Evolutionary conservation across 2,797 vertebrate genomes (phyloP).

Genomic region (Valencia hispanica): DNA sequence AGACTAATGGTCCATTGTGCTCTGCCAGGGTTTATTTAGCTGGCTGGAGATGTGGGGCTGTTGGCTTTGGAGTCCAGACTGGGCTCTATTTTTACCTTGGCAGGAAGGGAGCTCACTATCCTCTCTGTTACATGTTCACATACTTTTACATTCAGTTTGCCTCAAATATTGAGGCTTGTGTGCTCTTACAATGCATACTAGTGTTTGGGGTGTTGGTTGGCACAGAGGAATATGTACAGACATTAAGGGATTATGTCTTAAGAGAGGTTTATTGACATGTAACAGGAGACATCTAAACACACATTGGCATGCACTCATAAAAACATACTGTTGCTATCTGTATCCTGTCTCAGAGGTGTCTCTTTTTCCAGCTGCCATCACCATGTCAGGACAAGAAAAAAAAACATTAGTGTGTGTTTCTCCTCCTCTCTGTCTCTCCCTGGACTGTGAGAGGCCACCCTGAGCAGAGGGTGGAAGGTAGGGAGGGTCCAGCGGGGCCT

Average conservation of each 20-base stretch:
- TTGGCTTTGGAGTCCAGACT: constrained; percentile 56
- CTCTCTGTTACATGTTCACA: constrained; percentile 44
- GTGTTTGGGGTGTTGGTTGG: neutral
- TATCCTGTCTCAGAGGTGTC: constrained; percentile 46
- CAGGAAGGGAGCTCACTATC: constrained; percentile 51
- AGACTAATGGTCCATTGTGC: constrained; percentile 71
- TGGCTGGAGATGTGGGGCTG: constrained; percentile 46
- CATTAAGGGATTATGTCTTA: constrained; percentile 3
- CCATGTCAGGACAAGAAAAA: constrained; percentile 55
- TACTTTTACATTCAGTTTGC: constrained; percentile 21
- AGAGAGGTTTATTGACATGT: constrained; percentile 22
- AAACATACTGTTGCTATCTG: constrained; percentile 12
- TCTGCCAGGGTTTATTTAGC: constrained; percentile 72
- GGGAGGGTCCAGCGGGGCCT: constrained; percentile 71
- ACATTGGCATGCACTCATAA: constrained; percentile 21
- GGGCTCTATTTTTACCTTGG: constrained; percentile 72
- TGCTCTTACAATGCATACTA: neutral
- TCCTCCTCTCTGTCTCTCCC: constrained; percentile 43
- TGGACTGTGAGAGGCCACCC: constrained; percentile 61
- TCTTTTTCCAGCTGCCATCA: constrained; percentile 76
- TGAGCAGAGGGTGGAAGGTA: constrained; percentile 69
- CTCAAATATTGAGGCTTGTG: constrained; percentile 31
- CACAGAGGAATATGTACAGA: constrained; percentile 23
- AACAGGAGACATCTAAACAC: constrained; percentile 29
- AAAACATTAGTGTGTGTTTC: constrained; percentile 46